These are phyloP conservation scores for Ptychoptera albimana DNA, from an alignment of 2,888 invertebrate genomes.

Conservation along the genomic window DNA sequence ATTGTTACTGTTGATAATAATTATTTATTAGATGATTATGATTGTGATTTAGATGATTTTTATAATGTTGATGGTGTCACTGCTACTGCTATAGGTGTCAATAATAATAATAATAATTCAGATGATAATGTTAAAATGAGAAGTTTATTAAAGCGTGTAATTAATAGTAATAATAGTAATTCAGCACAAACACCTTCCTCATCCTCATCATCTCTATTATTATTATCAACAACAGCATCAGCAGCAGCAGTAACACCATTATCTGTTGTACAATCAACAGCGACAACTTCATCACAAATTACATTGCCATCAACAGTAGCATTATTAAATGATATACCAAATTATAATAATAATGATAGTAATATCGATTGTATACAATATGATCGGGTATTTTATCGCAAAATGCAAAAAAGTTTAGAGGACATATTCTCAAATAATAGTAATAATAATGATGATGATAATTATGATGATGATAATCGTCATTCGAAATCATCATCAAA, in stretches of 20 bases:
- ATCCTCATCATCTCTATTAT: too few species aligned
- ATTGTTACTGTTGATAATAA: too few species aligned
- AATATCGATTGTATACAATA: slow-evolving; percentile 24
- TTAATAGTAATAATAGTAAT: slow-evolving; percentile 10
- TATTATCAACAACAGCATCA: too few species aligned
- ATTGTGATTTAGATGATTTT: slow-evolving; percentile 5
- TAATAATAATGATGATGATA: slow-evolving; percentile 3
- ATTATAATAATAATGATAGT: neutral
- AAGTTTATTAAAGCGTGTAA: too few species aligned
- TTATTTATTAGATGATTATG: neutral
- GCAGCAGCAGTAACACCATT: too few species aligned
- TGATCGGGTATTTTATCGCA: slow-evolving; percentile 27
- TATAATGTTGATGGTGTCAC: too few species aligned
- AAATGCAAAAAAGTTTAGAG: slow-evolving; percentile 23
- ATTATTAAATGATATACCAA: neutral
- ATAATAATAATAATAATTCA: slow-evolving; percentile 6
- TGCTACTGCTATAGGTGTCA: too few species aligned
- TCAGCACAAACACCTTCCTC: neutral
- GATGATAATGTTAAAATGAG: slow-evolving; percentile 16
- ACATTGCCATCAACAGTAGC: neutral
- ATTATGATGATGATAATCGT: neutral
- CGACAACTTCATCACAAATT: neutral
- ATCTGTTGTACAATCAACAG: neutral
- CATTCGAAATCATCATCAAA: too few species aligned
- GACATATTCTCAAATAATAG: slow-evolving; percentile 21